Evolutionary conservation across 37 sponge, comb jelly and placozoan species (phyloP), one percentile per base, ranked within the genome.

Genomic region (Diacarnus erythraeanus): DNA sequence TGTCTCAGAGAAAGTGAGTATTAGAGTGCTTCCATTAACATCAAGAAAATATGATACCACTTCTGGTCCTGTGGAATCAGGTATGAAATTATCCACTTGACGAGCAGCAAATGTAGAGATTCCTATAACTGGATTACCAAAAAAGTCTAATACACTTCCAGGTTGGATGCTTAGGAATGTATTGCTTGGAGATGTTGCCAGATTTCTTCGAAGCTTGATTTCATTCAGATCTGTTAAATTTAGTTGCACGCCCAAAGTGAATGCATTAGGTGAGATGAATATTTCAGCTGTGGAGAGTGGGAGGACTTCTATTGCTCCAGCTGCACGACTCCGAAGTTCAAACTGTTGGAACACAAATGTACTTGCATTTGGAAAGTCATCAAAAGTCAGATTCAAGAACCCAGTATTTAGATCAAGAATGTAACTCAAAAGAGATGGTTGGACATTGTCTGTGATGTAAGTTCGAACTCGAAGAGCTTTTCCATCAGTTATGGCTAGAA

Each of bases 401-500:
- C 97, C 97, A 27, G 26, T 64, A 47, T 91, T 78, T 72, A 90
- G 54, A 38, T 90, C 91, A 17, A 96, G 70, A 29, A 31, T 61
- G 79, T 76, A 96, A 29, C 33, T 69, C 2, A 34, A 38, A n/a
- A 93, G 80, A 6, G 26, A 31, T 42, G 97, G 97, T 29, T 77
- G 36, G 9, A 80, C 78, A 35, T 31, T 56, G 41, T 96, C 97
- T 21, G 77, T 59, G 23, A 34, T 65, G 68, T 89, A 93, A 41
- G 66, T 80, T 8, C 71, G 59, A 0, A 93, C 94, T 36, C 42
- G 76, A 26, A 96, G 65, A 36, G 84, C 97, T 25, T 90, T 96
- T 15, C 88, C 88, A 58, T 96, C 80, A 59, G 97, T 96, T 60
- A 96, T 81, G 18, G 97, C 97, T 0, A 96, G 36, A 43, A 96